Evolutionary conservation across 2,888 invertebrate genomes (phyloP), one percentile per base, ranked within the genome.

Genomic region (Lasius platythorax): DNA sequence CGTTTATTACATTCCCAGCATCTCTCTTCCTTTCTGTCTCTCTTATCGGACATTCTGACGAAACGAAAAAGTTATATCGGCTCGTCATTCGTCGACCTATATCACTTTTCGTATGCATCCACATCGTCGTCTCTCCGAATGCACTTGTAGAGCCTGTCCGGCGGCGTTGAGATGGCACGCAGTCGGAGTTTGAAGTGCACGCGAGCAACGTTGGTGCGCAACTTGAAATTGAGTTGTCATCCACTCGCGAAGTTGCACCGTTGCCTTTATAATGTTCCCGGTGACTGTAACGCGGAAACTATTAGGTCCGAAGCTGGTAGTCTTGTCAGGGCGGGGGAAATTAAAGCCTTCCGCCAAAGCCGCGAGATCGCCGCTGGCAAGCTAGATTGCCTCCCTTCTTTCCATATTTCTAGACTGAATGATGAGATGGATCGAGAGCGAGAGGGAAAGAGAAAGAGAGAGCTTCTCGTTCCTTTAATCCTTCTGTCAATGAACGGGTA

Each of bases 151-250:
- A 58, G 43, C 74, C 46, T 37, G 79, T 81, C 76, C 75, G 43
- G 12, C 61, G 58, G 23, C 33, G 74, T 74, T 79, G 79, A 63
- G 79, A 81, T 81, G 75, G 79, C 76, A 79, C 79, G 79, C 79
- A 43, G 23, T 18, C 23, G 53, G 85, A 93, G 91, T 92, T 92
- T 92, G 92, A 93, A 93, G 93, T 90, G 93, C 94, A 94, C 94
- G 94, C 94, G 92, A 94, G 89, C 79, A 82, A 93, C 93, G 93
- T 94, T 93, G 92, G 91, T 37, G 91, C 91, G 92, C 91, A 94
- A 94, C 93, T 94, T 94, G 92, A 94, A 95, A 95, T 94, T 95
- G 94, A 95, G 94, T 95, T 95, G 94, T 94, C 94, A 94, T 94
- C 94, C 92, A 93, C 92, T 94, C 92, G 91, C 83, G 83, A 92